Base-by-base conservation (phyloP, 1,140 invertebrate species). In the Notospermus geniculatus region DNA sequence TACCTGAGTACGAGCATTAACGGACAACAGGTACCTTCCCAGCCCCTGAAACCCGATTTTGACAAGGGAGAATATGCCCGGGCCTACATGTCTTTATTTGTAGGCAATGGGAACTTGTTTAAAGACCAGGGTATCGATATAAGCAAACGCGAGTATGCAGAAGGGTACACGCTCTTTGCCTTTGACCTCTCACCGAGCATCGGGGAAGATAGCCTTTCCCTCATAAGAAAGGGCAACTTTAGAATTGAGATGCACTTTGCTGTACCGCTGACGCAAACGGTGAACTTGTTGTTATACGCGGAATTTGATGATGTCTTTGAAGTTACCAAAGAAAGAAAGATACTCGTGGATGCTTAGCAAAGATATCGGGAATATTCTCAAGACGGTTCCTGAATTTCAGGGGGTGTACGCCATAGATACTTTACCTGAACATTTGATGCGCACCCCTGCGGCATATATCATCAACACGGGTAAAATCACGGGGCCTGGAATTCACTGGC, bases 241-340 rank as follows among this genome's bases (percentile, higher is more conserved):
- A 19, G 46, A 9, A 27, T 50, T 19, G 46, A 50, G n/a, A 23
- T 50, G 46, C 19, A 50, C 9, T 50, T 50, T 50, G n/a, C 46
- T 23, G 25, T 7, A 50, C 5, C 46, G n/a, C 46, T 50, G n/a
- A 19, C 46, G 25, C 5, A 50, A n/a, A 50, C n/a, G 9, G 25
- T 50, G 9, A 50, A 50, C n/a, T 50, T 50, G 25, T n/a, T 50
- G n/a, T n/a, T 50, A 7, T 50, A 50, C 46, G 46, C 46, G 5
- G 25, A 50, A 19, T 50, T 50, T 50, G 46, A 50, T 50, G 46
- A 50, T 23, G 46, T 50, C 19, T 50, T 50, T 19, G 46, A 50
- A 50, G 25, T 50, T n/a, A 50, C 46, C 4, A 50, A 50, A 50
- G 46, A 50, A 19, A 19, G 46, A 19, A 5, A 19, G 9, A 27